These are phyloP conservation scores for Rotaria macrura DNA, from an alignment of 2,888 invertebrate species.

Conservation along the genomic window DNA sequence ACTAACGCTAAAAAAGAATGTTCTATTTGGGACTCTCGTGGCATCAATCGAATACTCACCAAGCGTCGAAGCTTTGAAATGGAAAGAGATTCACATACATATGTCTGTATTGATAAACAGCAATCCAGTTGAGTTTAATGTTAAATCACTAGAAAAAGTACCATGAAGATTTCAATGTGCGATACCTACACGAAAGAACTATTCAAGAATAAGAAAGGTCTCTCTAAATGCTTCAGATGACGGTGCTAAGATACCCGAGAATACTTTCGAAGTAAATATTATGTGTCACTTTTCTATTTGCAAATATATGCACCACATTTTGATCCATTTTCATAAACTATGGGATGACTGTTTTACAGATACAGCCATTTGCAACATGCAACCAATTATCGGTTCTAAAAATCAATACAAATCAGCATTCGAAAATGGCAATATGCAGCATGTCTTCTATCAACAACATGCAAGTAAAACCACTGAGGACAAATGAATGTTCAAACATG, in stretches of 20 bases:
- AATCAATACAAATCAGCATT: too few relatives aligned
- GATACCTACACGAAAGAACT: not conserved
- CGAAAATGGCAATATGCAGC: too few relatives aligned
- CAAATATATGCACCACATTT: not conserved
- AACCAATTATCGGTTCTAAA: not conserved
- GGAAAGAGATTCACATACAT: not conserved
- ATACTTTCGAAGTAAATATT: not conserved
- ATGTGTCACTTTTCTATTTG: not conserved
- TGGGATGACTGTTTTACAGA: not conserved
- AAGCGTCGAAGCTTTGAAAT: not conserved
- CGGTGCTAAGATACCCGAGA: not conserved
- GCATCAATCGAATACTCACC: not conserved
- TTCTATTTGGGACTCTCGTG: not conserved
- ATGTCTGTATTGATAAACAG: not conserved
- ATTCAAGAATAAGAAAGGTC: not conserved
- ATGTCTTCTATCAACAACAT: too few relatives aligned
- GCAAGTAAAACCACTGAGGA: too few relatives aligned
- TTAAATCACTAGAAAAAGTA: not conserved
- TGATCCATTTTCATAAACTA: not conserved
- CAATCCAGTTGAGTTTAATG: not conserved
- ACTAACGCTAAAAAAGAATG: not conserved
- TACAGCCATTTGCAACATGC: not conserved
- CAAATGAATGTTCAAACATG: too few relatives aligned
- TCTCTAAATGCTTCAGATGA: not conserved
- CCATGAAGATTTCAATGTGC: not conserved